Base-by-base conservation (phyloP, 2,888 invertebrate species). In the Tetragonisca angustula region DNA sequence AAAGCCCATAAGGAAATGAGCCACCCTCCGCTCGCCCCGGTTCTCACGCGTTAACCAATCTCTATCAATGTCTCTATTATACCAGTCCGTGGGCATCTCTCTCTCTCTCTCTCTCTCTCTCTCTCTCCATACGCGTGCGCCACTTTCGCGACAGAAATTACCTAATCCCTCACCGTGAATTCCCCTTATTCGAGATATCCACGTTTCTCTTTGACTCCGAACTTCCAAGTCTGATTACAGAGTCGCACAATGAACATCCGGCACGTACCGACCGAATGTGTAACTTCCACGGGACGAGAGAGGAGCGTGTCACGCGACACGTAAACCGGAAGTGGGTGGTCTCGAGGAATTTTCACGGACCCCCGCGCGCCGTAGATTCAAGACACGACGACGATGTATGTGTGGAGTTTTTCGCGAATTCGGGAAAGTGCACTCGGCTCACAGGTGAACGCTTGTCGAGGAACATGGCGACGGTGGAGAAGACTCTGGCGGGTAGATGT, bases 41-140 rank as follows among this genome's bases (percentile, higher is more conserved):
- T 3, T 3, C 74, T 85, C 86, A 82, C 74, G 62, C 73, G 56
- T 52, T 79, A 82, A 86, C 85, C 52, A 65, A 86, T 83, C 85
- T 90, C 85, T 86, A 90, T 90, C 90, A 87, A 89, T 83, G 87
- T 79, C 86, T 81, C 69, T 73, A 67, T 88, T 87, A 83, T 76
- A 17, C 65, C 27, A 21, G 56, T 43, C 54, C 76, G 78, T 27
- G 68, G 11, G 1, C 43, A 43, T 43, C 43, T 43, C 43, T 43
- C 43, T 43, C 43, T 9, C 9, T 43, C 43, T 36, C 36, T 6
- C 36, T 36, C 36, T 4, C 4, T 36, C 4, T 36, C 36, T 36
- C 36, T 36, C 9, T 17, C 21, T 50, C 49, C 79, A 72, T 80
- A 80, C 70, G 78, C 73, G 68, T 71, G 68, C 74, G 67, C 75